Evolutionary conservation across 2,888 invertebrate species (phyloP), one percentile per base, ranked within the genome.

Genomic region (Mesochorus sp.): DNA sequence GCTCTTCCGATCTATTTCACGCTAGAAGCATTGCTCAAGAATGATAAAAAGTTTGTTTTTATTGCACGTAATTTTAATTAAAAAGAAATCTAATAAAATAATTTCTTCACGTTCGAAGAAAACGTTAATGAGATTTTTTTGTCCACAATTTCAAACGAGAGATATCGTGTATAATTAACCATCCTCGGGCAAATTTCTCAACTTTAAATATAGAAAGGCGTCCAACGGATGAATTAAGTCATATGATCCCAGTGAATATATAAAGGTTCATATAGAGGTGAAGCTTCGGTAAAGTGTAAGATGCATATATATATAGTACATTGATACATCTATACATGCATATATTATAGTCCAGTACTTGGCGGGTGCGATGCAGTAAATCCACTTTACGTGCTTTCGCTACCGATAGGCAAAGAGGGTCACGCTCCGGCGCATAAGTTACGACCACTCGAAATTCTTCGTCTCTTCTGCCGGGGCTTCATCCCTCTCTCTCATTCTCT

Each of bases 401-500:
- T 75, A 75, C 74, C 83, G 87, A 88, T 87, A 86, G 86, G 86
- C 85, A 88, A 87, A 86, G 85, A 87, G 85, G 81, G 83, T 79
- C 83, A 79, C 81, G 80, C 78, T 74, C 78, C 39, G 59, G 74
- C 76, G 79, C 82, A 82, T 86, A 87, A 88, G 79, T 86, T 87
- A 88, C 84, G 82, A 84, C 76, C 82, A 84, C 87, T 87, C 84
- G 81, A 85, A 84, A 85, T 82, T 81, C 82, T 80, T 75, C 73
- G 78, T 74, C 78, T 83, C 80, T 76, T 80, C 59, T 47, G 44
- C n/a, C n/a, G n/a, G n/a, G n/a, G n/a, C 61, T 62, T 61, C 51
- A 37, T 76, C 47, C 71, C 57, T 28, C 39, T 47, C 68, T 10
- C 10, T 42, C 53, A 26, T 21, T 12, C 6, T 26, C 59, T 39